Conservation (phyloP, 2,113 vertebrate species). For the Spea bombifrons region DNA sequence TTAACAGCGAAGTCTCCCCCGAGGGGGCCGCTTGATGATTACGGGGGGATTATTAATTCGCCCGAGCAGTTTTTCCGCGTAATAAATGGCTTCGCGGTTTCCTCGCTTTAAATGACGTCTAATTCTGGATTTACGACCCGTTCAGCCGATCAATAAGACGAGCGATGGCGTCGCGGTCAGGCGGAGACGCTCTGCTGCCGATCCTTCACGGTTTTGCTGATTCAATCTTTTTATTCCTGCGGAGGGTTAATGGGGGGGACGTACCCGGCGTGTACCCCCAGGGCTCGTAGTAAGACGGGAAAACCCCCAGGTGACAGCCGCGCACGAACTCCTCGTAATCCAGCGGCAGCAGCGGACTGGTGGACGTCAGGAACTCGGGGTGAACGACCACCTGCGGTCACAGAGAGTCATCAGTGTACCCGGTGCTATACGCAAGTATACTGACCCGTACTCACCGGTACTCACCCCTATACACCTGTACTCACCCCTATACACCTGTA, state of each 20-base stretch:
- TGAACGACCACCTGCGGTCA: slow-evolving; percentile 83
- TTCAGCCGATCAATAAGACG: not conserved
- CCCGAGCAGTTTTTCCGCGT: not conserved
- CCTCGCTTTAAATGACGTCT: not conserved
- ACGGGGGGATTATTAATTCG: too few relatives aligned
- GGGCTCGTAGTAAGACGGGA: slow-evolving; percentile 96
- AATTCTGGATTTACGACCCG: not conserved
- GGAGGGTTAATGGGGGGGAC: slow-evolving; percentile 8
- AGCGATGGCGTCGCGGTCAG: not conserved
- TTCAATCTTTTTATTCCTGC: too few relatives aligned
- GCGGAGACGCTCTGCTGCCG: too few relatives aligned
- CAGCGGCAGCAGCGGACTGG: slow-evolving; percentile 90
- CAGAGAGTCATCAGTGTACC: too few relatives aligned
- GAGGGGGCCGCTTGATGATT: too few relatives aligned
- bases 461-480: too few relatives aligned
- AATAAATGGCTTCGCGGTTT: not conserved
- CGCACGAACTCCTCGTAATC: slow-evolving; percentile 97
- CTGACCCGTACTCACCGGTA: too few relatives aligned
- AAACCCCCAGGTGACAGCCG: slow-evolving; percentile 93
- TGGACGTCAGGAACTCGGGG: slow-evolving; percentile 95
- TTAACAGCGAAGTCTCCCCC: too few relatives aligned
- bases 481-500: too few relatives aligned
- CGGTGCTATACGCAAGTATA: too few relatives aligned
- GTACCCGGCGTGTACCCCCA: slow-evolving; percentile 97
- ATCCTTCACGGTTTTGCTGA: too few relatives aligned